Evolutionary conservation across 2,113 vertebrate genomes (phyloP), one percentile per base, ranked within the genome.

Genomic region (Dromiciops gliroides): DNA sequence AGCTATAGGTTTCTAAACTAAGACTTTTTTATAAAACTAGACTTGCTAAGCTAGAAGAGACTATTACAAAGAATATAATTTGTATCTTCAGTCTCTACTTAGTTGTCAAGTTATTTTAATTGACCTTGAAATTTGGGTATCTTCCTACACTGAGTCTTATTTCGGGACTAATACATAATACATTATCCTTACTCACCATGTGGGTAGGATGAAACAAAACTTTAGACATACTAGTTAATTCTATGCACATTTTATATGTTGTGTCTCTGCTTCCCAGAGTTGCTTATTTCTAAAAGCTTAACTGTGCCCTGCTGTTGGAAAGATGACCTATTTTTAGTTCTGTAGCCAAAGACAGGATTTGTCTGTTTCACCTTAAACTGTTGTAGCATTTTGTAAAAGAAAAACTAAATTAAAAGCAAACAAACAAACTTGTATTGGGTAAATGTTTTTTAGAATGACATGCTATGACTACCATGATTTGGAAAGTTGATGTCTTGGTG

Each of bases 301-400:
- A 83, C 89, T 90, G 90, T 88, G 48, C 95, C 95, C 96, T 94
- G 4, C 92, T 95, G 44, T 97, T 97, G 94, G 92, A 95, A 95
- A 91, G 96, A 96, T 97, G 97, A 94, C 94, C 95, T 97, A 83
- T 83, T 23, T 96, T 98, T 97, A 97, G 97, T 97, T 97, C 94
- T 95, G 95, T 97, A 98, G 97, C 97, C 97, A 98, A 98, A 98
- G 97, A 98, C 95, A 96, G 96, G 96, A 97, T 93, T 97, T 95
- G 97, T 95, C 95, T 92, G 94, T 93, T 96, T 97, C 96, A 88
- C 95, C 94, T 96, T 91, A 89, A 92, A 60, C 94, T 97, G 44
- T 23, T 96, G 96, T 96, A 97, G 95, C 92, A 94, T 98, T 97
- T 97, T 97, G 95, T 97, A 97, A 97, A 95, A 97, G 94, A 93